phyloP scores from a whole-genome alignment of 2,888 invertebrate genomes.

The Odontomyia ornata region DNA sequence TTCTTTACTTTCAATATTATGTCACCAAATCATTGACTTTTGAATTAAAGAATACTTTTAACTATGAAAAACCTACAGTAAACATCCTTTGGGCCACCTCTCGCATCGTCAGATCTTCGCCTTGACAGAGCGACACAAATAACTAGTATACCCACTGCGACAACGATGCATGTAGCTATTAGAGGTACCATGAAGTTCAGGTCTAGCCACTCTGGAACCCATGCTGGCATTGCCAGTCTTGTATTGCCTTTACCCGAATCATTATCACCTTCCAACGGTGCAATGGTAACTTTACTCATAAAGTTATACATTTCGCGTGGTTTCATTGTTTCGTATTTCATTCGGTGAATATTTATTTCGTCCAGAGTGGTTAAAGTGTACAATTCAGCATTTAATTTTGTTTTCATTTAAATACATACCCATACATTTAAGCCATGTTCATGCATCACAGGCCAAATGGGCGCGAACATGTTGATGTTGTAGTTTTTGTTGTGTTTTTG shows the following conservation, averaged over 20 bases:
- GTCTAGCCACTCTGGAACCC: constrained; percentile 88
- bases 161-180: constrained; percentile 87
- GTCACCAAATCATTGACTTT: too few species aligned
- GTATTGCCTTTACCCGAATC: constrained; percentile 63
- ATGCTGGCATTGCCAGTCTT: constrained; percentile 70
- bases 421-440: constrained; percentile 22
- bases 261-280: constrained; percentile 76
- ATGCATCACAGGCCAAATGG: constrained; percentile 40
- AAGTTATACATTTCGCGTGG: constrained; percentile 41
- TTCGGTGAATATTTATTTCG: not conserved
- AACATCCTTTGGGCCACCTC: constrained; percentile 81
- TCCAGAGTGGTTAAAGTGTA: not conserved
- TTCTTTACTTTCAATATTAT: too few species aligned
- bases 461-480: constrained; percentile 35
- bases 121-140: constrained; percentile 88
- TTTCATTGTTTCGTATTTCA: not conserved
- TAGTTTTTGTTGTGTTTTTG: constrained; percentile 41
- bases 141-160: constrained; percentile 89
- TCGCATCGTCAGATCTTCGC: constrained; percentile 79
- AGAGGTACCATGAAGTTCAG: constrained; percentile 91
- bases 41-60: not conserved
- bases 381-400: constrained; percentile 12
- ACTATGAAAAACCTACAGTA: constrained; percentile 73
- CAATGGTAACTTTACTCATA: constrained; percentile 75
- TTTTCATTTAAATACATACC: constrained; percentile 39